Evolutionary conservation across 2,888 invertebrate genomes (phyloP), one percentile per base, ranked within the genome.

Genomic region (Anaspis maculata): DNA sequence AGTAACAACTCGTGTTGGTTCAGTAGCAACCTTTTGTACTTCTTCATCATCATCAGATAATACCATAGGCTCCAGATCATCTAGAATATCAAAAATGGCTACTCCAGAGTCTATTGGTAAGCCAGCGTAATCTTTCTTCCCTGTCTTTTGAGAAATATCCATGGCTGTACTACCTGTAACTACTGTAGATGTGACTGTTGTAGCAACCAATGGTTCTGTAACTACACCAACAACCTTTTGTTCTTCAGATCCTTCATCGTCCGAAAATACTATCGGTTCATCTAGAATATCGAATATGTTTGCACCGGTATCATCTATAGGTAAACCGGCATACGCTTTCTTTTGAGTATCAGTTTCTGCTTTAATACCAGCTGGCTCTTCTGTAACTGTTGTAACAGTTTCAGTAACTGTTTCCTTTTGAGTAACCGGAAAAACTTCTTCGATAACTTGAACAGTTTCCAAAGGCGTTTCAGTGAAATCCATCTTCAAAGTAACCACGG

Each of bases 401-500:
- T 30, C 19, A 24, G 19, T 7, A 15, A n/a, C 24, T 27, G 13
- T 25, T 25, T 31, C 24, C 21, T n/a, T 16, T 19, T 37, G 16
- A 24, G 35, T 10, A 2, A 39, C 30, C n/a, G n/a, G n/a, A 16
- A 30, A 34, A 2, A 38, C 30, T 30, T 25, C 38, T 39, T 51
- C 45, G 12, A 31, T 32, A 13, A 34, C 16, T 21, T 41, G 30
- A 2, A 11, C 37, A 35, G 36, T 32, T n/a, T 50, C 45, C 21
- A 52, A 31, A 14, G 52, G 47, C 31, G 49, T 49, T 37, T 61
- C 54, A 12, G 55, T 49, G 64, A 74, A 69, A 67, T 79, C 66
- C 71, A 79, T 69, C 70, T 78, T 70, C 65, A 79, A 53, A 61
- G 74, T 67, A 65, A 79, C 69, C 25, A 79, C 72, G 7, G 81